Conservation (phyloP, 2,888 invertebrate species). For the Cantharis rustica region DNA sequence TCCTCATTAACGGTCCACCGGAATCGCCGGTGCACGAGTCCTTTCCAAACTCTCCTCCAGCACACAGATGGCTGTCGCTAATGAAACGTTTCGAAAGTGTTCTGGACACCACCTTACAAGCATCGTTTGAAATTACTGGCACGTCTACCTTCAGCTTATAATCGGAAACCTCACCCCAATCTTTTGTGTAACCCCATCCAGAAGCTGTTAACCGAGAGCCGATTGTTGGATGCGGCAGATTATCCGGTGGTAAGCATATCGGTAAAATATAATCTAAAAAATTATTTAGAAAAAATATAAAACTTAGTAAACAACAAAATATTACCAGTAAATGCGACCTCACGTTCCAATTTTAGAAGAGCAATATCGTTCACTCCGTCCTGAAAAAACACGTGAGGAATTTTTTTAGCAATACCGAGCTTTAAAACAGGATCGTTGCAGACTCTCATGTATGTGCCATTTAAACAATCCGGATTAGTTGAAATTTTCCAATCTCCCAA, state of each 20-base stretch:
- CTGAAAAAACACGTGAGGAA: conserved; percentile 47
- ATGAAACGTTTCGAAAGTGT: not conserved
- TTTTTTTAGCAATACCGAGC: conserved; percentile 50
- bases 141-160: conserved; percentile 43
- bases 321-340: too few species aligned
- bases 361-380: conserved; percentile 50
- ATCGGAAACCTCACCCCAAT: not conserved
- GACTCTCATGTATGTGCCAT: not conserved
- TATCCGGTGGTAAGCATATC: conserved; percentile 7
- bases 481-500: conserved; percentile 59
- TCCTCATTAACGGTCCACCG: conserved; percentile 26
- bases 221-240: not conserved
- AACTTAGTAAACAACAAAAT: too few species aligned
- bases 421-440: conserved; percentile 50
- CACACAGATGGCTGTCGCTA: conserved; percentile 56
- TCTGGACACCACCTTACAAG: not conserved
- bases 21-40: conserved; percentile 63
- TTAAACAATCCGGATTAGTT: conserved; percentile 54
- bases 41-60: conserved; percentile 62
- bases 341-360: conserved; percentile 56
- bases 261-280: conserved; percentile 8
- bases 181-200: not conserved
- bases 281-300: conserved; percentile 38
- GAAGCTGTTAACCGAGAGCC: not conserved
- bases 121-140: conserved; percentile 57